Evolutionary conservation across 2,797 vertebrate species (phyloP).

Genomic region (Sebastolobus altivelis): DNA sequence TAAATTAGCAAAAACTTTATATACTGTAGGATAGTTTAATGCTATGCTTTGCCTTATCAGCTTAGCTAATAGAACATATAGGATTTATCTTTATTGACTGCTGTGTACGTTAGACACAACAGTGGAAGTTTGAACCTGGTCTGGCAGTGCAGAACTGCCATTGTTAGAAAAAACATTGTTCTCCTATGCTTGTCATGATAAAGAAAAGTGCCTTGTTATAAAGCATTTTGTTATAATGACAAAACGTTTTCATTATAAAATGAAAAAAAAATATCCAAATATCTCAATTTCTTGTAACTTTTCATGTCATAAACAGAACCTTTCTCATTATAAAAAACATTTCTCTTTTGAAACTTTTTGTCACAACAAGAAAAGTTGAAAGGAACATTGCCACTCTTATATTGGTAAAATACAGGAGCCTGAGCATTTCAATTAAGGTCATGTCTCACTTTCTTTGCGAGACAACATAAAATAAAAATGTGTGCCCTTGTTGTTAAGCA

Average conservation of each 20-base stretch:
- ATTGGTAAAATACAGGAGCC: conserved; percentile 3
- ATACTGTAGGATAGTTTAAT: conserved; percentile 36
- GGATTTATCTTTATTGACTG: conserved; percentile 10
- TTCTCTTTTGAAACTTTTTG: conserved; percentile 1
- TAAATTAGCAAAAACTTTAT: conserved; percentile 23
- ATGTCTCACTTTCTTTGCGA: conserved; percentile 31
- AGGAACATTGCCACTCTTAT: neutral
- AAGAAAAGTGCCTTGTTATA: conserved; percentile 48
- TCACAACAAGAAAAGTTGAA: conserved; percentile 10
- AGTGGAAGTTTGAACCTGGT: conserved; percentile 4
- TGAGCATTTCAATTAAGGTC: conserved; percentile 23
- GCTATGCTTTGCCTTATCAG: conserved; percentile 39
- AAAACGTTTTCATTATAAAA: neutral
- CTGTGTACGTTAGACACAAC: neutral
- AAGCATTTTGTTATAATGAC: conserved; percentile 17
- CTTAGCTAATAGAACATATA: neutral
- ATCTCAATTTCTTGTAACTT: neutral
- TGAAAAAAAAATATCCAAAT: neutral
- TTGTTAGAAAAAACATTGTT: conserved; percentile 1
- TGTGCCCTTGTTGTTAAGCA: conserved; percentile 18
- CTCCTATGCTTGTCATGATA: conserved; percentile 15
- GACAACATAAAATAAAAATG: conserved; percentile 8
- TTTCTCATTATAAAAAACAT: conserved; percentile 3
- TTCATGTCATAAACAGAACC: neutral
- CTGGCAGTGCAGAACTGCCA: conserved; percentile 8